Conservation (phyloP, 2,888 invertebrate genomes). For the Magallana nippona region DNA sequence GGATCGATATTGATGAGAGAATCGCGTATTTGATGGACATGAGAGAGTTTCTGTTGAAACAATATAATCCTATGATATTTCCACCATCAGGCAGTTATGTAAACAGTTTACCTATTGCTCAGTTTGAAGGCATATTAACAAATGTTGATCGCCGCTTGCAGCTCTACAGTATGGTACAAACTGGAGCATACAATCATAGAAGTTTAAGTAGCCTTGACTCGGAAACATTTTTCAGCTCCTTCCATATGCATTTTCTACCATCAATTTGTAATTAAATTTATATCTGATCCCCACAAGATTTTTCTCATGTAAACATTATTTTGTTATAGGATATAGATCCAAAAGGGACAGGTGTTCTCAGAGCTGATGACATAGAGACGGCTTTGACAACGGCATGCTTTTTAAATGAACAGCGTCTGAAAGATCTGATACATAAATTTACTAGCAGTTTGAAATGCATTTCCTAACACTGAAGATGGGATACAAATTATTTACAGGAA, state of each 20-base stretch:
- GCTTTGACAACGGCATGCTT: too few species aligned
- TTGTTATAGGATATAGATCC: too few species aligned
- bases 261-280: too few species aligned
- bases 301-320: too few species aligned
- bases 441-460: neutral
- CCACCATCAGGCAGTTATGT: slow-evolving; percentile 17
- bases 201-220: slow-evolving; percentile 20
- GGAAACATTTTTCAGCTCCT: neutral
- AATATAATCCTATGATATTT: neutral
- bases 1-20: neutral
- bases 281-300: too few species aligned
- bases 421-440: neutral
- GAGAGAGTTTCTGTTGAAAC: neutral
- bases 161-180: slow-evolving; percentile 26
- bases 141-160: slow-evolving; percentile 37
- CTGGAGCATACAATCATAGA: slow-evolving; percentile 18
- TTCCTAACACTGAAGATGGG: neutral
- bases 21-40: slow-evolving; percentile 15
- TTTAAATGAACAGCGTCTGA: neutral
- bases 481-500: neutral
- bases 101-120: slow-evolving; percentile 11
- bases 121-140: slow-evolving; percentile 32
- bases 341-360: too few species aligned
- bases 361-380: too few species aligned
- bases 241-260: too few species aligned